These are phyloP conservation scores for Rhamnusium bicolor DNA, from an alignment of 2,888 invertebrate genomes.

Conservation along the genomic window DNA sequence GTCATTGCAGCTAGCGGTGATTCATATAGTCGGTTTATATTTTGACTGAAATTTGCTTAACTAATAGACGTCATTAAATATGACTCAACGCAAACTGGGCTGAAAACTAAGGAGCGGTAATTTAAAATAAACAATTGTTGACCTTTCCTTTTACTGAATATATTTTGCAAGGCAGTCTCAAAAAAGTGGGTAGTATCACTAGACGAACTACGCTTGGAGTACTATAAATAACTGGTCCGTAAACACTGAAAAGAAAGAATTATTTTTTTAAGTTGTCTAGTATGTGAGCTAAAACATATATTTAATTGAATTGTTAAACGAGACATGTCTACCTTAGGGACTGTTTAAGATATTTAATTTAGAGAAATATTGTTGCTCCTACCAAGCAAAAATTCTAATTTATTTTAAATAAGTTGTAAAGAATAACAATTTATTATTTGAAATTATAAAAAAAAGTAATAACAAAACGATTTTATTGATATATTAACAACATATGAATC, in stretches of 20 bases:
- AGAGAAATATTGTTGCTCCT: too few relatives aligned
- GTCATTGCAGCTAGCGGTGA: background rate
- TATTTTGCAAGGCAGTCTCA: background rate
- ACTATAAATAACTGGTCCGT: background rate
- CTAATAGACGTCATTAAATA: background rate
- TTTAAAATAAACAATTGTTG: background rate
- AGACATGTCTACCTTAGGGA: too few relatives aligned
- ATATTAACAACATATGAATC: too few relatives aligned
- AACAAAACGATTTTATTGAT: too few relatives aligned
- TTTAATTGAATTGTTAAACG: too few relatives aligned
- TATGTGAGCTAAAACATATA: too few relatives aligned
- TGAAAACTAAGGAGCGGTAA: background rate
- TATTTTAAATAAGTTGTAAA: too few relatives aligned
- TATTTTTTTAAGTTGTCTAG: background rate
- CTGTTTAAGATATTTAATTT: too few relatives aligned
- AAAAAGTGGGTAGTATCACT: background rate
- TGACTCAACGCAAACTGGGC: background rate
- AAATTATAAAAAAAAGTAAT: too few relatives aligned
- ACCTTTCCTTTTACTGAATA: background rate
- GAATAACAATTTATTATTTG: too few relatives aligned
- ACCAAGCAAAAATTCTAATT: too few relatives aligned
- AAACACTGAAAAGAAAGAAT: background rate
- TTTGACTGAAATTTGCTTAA: background rate
- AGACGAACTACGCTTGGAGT: background rate
- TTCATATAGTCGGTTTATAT: background rate